Conservation (phyloP, 2,113 vertebrate species). For the Fulmarus glacialis region DNA sequence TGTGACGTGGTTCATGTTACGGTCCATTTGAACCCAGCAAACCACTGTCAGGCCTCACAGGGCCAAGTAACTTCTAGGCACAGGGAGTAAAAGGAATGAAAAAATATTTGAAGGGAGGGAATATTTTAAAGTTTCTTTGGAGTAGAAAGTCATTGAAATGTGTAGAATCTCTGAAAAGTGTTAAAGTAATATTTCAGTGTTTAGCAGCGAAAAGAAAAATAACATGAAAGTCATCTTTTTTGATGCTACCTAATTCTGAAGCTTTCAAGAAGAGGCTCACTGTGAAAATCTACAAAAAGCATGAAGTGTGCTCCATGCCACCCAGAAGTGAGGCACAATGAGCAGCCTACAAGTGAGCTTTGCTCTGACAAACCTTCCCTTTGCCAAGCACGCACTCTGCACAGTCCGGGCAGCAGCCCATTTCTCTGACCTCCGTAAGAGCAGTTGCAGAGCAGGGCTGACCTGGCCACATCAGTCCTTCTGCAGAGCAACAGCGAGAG, state of each 20-base stretch:
- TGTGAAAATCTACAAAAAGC: background rate
- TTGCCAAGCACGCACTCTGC: background rate
- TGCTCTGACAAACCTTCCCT: background rate
- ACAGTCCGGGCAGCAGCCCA: fast-evolving
- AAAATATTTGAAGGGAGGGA: background rate
- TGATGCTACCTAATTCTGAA: background rate
- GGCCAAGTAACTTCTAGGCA: background rate
- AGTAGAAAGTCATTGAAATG: background rate
- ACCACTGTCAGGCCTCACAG: background rate
- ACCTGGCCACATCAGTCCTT: background rate
- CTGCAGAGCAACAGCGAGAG: background rate
- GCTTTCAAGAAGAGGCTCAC: background rate
- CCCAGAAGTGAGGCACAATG: background rate
- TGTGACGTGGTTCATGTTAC: background rate
- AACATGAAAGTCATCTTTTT: background rate
- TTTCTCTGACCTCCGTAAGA: background rate
- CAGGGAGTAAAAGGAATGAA: background rate
- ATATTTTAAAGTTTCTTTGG: background rate
- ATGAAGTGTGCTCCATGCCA: background rate
- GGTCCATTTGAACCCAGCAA: background rate
- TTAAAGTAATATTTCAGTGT: background rate
- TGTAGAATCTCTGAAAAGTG: background rate
- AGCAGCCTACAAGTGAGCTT: background rate
- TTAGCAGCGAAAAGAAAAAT: background rate
- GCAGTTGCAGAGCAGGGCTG: background rate